Evolutionary conservation across 2,113 vertebrate species (phyloP), one percentile per base, ranked within the genome.

Genomic region (Sinocyclocheilus rhinocerous): DNA sequence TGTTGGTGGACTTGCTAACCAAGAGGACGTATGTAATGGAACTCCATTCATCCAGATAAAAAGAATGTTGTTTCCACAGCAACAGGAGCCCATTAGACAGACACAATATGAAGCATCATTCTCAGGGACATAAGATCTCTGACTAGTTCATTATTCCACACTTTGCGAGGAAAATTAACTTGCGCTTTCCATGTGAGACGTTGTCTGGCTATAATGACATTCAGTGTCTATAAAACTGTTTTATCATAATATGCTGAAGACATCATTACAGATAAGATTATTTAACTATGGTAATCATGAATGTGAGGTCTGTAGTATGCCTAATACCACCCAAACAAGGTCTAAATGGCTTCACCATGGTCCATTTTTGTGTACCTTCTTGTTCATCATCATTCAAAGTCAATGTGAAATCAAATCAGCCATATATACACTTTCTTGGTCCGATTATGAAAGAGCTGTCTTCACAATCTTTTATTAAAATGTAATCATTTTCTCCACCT

Each of bases 51-150:
- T 55, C 65, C 63, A n/a, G 63, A 70, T 70, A 50, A 70, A 83
- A 83, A 36, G 15, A 78, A 57, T 57, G 29, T 52, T 22, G 76
- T 78, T 78, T 78, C 76, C 76, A 83, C 42, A 48, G 26, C 81
- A 55, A 83, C 81, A 83, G 65, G 81, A 50, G 65, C 61, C 61
- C 48, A n/a, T 82, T 69, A 82, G 63, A 82, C 63, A 82, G 63
- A 82, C 59, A 81, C n/a, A 67, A 67, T 81, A 48, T 70, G 45
- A 33, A 83, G 81, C 45, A 83, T 83, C 63, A 83, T 5, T 70
- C 63, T 55, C 63, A 52, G 24, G 11, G 26, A 83, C 63, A 83
- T 48, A 29, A 82, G 15, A 69, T 83, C 63, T 52, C 36, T 20
- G n/a, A 78, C 76, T 67, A 50, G 61, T 81, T 81, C 61, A 48